Evolutionary conservation across 64 coral and sea anemone genomes (phyloP).

Genomic region (Montipora efflorescens): DNA sequence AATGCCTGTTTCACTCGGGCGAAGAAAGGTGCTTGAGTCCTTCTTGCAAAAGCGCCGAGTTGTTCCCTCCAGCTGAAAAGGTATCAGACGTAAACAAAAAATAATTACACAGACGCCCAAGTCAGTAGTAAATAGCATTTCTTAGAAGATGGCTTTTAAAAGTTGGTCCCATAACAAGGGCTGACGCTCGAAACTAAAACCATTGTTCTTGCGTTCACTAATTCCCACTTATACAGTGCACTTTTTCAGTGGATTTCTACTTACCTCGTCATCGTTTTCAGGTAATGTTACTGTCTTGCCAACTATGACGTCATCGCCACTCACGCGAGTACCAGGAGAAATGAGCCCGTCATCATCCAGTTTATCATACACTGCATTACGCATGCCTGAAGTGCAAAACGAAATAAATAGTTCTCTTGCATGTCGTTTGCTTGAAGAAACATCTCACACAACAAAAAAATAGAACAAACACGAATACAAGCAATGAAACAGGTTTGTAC

Average conservation of each 20-base stretch:
- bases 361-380: slow-evolving; percentile 98
- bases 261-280: slow-evolving; percentile 98
- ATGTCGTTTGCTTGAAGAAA: not conserved
- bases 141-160: too few species aligned
- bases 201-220: too few species aligned
- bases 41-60: slow-evolving; percentile 88
- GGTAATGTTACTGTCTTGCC: slow-evolving; percentile 96
- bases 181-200: too few species aligned
- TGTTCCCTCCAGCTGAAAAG: slow-evolving; percentile 81
- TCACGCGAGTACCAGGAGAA: slow-evolving; percentile 94
- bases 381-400: slow-evolving; percentile 75
- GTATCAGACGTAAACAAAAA: not conserved
- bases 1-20: slow-evolving; percentile 98
- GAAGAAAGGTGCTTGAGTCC: slow-evolving; percentile 94
- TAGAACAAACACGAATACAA: too few species aligned
- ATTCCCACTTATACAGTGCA: too few species aligned
- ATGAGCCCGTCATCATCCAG: slow-evolving; percentile 98
- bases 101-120: not conserved
- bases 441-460: not conserved
- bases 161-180: too few species aligned
- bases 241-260: not conserved
- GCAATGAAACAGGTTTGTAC: too few species aligned
- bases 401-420: not conserved
- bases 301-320: slow-evolving; percentile 99
- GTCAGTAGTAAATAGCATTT: too few species aligned